Percentiles rank a stretch among this genome's conserved stretches.
These are phyloP conservation scores for Antigone vipio DNA, from an alignment of 2,113 vertebrate genomes.

Conservation along the genomic window DNA sequence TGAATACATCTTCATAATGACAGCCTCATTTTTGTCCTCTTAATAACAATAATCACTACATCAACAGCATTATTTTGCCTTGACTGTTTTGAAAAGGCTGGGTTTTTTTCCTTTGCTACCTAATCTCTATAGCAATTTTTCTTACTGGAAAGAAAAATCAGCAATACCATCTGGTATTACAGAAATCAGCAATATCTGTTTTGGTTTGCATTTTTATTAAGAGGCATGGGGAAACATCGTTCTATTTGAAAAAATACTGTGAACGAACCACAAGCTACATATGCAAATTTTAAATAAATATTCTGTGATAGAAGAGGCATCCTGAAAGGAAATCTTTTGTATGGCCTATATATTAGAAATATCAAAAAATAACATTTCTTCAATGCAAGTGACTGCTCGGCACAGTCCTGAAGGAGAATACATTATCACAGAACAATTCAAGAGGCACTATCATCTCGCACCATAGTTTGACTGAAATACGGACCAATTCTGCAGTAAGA, in stretches of 20 bases:
- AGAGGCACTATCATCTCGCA: not conserved
- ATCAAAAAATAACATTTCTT: not conserved
- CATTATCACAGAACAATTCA: not conserved
- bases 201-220: conserved; percentile 6
- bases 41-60: conserved; percentile 65
- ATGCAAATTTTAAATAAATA: not conserved
- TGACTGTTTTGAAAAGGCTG: conserved; percentile 46
- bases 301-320: not conserved
- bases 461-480: not conserved
- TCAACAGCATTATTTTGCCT: conserved; percentile 50
- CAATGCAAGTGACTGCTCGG: not conserved
- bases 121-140: conserved; percentile 9
- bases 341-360: not conserved
- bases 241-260: not conserved
- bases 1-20: conserved; percentile 58
- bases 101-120: not conserved
- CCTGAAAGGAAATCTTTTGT: not conserved
- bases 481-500: not conserved
- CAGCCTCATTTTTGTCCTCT: conserved; percentile 53
- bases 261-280: not conserved
- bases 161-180: not conserved
- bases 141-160: conserved; percentile 5
- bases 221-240: not conserved
- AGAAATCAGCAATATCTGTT: not conserved
- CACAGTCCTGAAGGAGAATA: conserved; percentile 17